These are phyloP conservation scores for Geodia barretti DNA, from an alignment of 37 sponge, comb jelly and placozoan species.

Conservation along the genomic window DNA sequence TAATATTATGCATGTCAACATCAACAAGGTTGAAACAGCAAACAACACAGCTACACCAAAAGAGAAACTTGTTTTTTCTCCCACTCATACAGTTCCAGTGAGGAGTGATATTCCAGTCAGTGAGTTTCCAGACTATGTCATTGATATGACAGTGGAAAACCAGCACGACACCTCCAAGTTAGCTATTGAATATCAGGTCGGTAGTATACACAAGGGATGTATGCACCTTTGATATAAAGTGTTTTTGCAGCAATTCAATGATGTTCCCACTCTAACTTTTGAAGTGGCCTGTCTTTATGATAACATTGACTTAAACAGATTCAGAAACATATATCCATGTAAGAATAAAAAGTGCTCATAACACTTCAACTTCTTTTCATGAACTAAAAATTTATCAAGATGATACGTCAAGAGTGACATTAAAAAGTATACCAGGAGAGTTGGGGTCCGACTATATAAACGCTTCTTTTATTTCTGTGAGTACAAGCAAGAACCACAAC, in stretches of 20 bases:
- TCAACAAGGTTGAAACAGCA: no score
- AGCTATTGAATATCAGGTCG: not conserved
- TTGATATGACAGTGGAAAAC: not conserved
- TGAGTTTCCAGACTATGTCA: not conserved
- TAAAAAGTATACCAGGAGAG: not conserved
- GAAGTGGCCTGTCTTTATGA: not conserved
- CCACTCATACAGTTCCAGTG: not conserved
- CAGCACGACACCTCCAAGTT: not conserved
- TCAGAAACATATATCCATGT: conserved; percentile 15
- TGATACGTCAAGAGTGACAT: not conserved
- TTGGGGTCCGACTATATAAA: not conserved
- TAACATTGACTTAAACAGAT: not conserved
- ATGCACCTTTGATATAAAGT: no score
- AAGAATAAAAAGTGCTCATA: not conserved
- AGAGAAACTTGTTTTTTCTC: no score
- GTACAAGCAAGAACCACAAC: not conserved
- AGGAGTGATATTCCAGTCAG: not conserved
- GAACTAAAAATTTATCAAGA: no score
- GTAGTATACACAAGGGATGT: no score
- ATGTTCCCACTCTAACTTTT: not conserved
- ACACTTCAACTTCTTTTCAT: no score
- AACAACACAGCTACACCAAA: no score
- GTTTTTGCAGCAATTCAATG: not conserved
- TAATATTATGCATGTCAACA: no score
- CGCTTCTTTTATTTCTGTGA: not conserved